A percentile compares a stretch with the other conserved stretches of the same genome.
Conservation (phyloP, 2,888 invertebrate genomes). For the Meghimatium bilineatum region DNA sequence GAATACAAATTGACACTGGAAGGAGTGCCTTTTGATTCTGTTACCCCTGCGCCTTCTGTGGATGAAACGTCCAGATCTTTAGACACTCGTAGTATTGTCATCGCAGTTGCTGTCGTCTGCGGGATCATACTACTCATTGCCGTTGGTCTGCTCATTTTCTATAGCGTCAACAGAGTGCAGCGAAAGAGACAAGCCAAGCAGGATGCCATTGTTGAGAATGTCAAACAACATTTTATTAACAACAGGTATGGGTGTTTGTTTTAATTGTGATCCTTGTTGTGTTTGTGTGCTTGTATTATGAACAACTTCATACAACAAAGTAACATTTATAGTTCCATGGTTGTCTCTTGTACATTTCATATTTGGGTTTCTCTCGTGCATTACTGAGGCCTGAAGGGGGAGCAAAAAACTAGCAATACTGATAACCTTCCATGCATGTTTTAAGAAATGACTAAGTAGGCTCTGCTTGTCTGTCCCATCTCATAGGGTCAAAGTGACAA, state of each 20-base stretch:
- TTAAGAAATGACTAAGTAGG: too few relatives aligned
- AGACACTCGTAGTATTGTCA: constrained; percentile 56
- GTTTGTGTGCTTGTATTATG: background rate
- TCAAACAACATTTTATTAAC: constrained; percentile 67
- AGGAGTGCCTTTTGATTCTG: constrained; percentile 56
- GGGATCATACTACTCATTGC: constrained; percentile 63
- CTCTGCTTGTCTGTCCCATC: too few relatives aligned
- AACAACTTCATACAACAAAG: background rate
- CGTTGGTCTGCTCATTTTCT: constrained; percentile 59
- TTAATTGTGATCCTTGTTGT: background rate
- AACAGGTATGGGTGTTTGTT: constrained; percentile 38
- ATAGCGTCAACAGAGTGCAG: constrained; percentile 56
- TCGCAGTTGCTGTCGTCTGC: constrained; percentile 65
- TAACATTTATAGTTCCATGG: too few relatives aligned
- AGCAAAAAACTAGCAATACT: too few relatives aligned
- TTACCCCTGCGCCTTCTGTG: constrained; percentile 45
- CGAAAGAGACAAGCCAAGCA: constrained; percentile 59
- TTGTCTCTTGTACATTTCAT: too few relatives aligned
- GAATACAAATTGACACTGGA: constrained; percentile 60
- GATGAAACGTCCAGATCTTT: constrained; percentile 37
- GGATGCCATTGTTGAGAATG: constrained; percentile 63
- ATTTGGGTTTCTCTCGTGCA: too few relatives aligned
- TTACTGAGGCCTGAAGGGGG: too few relatives aligned
- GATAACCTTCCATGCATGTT: too few relatives aligned
- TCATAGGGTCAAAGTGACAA: too few relatives aligned